Evolutionary conservation across 2,113 vertebrate species (phyloP).

Genomic region (Sclerurus mexicanus): DNA sequence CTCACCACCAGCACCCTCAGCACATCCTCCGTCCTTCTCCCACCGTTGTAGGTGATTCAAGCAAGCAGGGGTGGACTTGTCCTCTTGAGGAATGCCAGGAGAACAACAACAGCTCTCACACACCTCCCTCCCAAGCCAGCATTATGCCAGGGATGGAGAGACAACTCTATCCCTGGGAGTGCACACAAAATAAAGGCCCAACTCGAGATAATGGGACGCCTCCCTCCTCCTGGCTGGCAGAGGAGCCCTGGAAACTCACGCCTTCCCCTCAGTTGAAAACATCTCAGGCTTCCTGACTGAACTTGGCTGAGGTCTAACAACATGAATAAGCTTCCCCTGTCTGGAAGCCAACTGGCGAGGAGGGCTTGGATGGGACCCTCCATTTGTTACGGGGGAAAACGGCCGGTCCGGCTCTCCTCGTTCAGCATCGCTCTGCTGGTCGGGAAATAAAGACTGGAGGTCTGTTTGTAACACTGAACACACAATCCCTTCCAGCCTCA

Average conservation of each 20-base stretch:
- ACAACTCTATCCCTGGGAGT: not conserved
- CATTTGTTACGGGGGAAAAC: not conserved
- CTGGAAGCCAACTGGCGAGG: conserved; percentile 47
- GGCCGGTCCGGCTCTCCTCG: not conserved
- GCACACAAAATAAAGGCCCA: not conserved
- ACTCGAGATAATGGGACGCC: not conserved
- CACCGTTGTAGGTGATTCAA: not conserved
- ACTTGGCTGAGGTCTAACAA: conserved; percentile 52
- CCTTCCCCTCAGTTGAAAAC: not conserved
- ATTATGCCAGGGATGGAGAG: not conserved
- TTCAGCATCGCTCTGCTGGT: not conserved
- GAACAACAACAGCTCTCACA: not conserved
- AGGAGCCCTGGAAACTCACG: not conserved
- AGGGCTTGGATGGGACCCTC: not conserved
- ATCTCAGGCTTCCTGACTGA: conserved; percentile 47
- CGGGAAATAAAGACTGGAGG: not conserved
- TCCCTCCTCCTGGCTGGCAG: conserved; percentile 12
- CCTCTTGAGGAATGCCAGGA: not conserved
- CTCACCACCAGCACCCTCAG: not conserved
- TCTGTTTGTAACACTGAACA: conserved; percentile 2
- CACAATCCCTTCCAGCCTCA: conserved; percentile 29
- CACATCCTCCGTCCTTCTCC: not conserved
- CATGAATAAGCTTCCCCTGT: conserved; percentile 57
- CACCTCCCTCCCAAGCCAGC: not conserved
- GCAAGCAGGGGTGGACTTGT: conserved; percentile 25